A percentile compares a stretch with the other conserved stretches of the same genome.
These are phyloP conservation scores for Eospalax fontanierii DNA, from an alignment of 2,797 vertebrate species.

Conservation along the genomic window DNA sequence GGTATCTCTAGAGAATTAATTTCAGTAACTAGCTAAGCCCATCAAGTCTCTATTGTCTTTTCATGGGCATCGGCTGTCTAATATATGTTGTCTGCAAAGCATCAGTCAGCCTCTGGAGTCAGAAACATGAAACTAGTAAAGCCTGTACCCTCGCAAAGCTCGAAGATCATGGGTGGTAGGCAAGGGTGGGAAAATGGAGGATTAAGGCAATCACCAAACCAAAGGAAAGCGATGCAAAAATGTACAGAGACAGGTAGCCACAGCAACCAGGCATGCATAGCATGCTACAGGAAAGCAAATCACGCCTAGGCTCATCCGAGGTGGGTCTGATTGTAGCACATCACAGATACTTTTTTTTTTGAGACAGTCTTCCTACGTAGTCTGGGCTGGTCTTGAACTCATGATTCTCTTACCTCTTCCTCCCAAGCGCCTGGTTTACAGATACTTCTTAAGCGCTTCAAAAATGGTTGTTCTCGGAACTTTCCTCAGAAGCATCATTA, in stretches of 20 bases:
- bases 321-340: background rate
- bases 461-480: background rate
- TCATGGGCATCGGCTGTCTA: background rate
- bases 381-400: background rate
- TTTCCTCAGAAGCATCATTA: background rate
- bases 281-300: background rate
- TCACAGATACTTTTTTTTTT: background rate
- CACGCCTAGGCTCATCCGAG: fast-evolving
- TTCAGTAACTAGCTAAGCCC: slow-evolving; percentile 40
- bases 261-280: background rate
- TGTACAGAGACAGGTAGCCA: too few relatives aligned
- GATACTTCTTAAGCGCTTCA: background rate
- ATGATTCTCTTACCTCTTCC: background rate
- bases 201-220: background rate
- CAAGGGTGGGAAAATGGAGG: background rate
- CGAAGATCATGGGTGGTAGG: background rate
- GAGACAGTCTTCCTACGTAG: background rate
- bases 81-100: background rate
- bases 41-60: background rate
- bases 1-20: slow-evolving; percentile 13
- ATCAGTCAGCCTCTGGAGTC: background rate
- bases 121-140: background rate
- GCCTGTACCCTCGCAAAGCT: background rate
- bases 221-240: background rate
- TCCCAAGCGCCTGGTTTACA: background rate